Base-by-base conservation (phyloP, 1,140 invertebrate genomes). In the Papilio helenus region DNA sequence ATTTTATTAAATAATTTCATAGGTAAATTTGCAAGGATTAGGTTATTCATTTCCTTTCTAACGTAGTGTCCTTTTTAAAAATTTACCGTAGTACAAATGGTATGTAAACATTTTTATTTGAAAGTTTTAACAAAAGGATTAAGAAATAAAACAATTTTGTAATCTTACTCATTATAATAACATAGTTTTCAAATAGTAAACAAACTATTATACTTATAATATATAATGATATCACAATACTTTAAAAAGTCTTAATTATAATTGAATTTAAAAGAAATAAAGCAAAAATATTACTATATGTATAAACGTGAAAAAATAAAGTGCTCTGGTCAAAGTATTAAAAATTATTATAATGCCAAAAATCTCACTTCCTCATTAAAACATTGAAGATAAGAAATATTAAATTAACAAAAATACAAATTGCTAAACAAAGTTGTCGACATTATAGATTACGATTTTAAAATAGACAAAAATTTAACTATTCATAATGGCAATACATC, bases 141-240 rank as follows among this genome's bases (percentile, higher is more conserved):
- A 55, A 39, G 18, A 88, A 92, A 91, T 89, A 85, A 91, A 90
- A 92, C 87, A 85, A 77, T 61, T 80, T 72, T 85, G n/a, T 85
- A 85, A 81, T 85, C 88, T 87, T 87, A 85, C 88, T 87, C 81
- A 90, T 92, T 92, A 91, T 92, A 42, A 77, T 77, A 93, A 90
- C 88, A 89, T 85, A 86, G 80, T 87, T 86, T 83, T 83, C 81
- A 84, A 84, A 79, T 86, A 85, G 85, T 85, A 89, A 88, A 87
- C 84, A 86, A 82, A 86, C 82, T 87, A 85, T 83, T 90, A 83
- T 80, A 91, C 84, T 87, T 88, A 90, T 79, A 88, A 88, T 84
- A 87, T 87, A 87, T 89, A 86, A 88, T 82, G 84, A 92, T 93
- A 93, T 92, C 92, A 93, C 91, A 93, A 92, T 93, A 93, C 85